These are phyloP conservation scores for Arizona elegans DNA, from an alignment of 2,113 vertebrate genomes.

Conservation along the genomic window DNA sequence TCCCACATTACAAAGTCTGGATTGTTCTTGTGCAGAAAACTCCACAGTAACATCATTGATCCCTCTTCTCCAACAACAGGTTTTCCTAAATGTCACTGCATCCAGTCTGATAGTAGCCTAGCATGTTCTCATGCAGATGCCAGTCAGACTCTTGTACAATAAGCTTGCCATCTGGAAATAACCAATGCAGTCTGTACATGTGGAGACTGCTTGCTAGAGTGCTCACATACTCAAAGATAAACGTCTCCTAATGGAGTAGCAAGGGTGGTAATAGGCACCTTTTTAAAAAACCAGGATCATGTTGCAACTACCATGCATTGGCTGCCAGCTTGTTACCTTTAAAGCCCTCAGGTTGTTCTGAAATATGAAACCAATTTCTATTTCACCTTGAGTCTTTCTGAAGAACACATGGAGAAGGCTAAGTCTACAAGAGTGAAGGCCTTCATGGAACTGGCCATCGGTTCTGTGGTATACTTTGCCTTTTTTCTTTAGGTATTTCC, in stretches of 20 bases:
- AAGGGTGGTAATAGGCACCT: not conserved
- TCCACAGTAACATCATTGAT: slow-evolving; percentile 12
- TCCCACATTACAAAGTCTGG: not conserved
- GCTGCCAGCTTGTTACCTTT: not conserved
- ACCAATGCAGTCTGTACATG: not conserved
- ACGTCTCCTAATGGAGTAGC: not conserved
- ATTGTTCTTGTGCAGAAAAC: slow-evolving; percentile 1
- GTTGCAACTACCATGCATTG: not conserved
- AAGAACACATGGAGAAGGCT: not conserved
- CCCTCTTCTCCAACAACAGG: not conserved
- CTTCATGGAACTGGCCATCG: not conserved
- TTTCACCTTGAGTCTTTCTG: not conserved
- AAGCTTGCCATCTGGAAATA: not conserved
- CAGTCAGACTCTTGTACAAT: not conserved
- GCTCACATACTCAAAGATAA: not conserved
- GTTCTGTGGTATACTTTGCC: not conserved
- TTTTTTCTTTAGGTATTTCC: not conserved
- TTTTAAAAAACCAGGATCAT: not conserved
- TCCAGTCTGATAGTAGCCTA: not conserved
- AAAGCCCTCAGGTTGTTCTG: not conserved
- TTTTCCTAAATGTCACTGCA: not conserved
- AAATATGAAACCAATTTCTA: not conserved
- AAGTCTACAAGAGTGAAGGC: too few species aligned
- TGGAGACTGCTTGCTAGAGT: not conserved
- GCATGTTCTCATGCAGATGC: not conserved